phyloP scores from a whole-genome alignment of 2,113 vertebrate genomes.

The Centropus unirufus region DNA sequence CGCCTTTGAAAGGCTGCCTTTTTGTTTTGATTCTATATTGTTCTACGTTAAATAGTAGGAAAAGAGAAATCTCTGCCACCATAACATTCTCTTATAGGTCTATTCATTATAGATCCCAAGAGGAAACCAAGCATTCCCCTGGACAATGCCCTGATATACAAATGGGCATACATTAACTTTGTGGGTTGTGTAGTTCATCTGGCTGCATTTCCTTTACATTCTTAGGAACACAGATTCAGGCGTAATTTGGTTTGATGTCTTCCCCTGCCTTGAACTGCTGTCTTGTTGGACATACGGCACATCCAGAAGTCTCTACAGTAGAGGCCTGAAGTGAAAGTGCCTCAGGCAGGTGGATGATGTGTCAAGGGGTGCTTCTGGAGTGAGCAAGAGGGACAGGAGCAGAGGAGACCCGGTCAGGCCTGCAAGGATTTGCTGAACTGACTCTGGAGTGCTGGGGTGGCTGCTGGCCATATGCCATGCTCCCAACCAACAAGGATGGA shows the following conservation, averaged over 20 bases:
- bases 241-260: constrained; percentile 10
- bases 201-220: constrained; percentile 12
- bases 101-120: constrained; percentile 41
- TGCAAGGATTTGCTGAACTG: not conserved
- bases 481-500: not conserved
- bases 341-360: not conserved
- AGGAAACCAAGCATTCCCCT: constrained; percentile 10
- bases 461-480: not conserved
- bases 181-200: not conserved
- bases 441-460: not conserved
- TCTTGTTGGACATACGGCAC: not conserved
- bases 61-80: constrained; percentile 55
- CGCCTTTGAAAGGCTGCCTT: constrained; percentile 1
- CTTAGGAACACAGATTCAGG: not conserved
- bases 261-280: not conserved
- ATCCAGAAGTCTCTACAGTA: not conserved
- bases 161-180: constrained; percentile 27
- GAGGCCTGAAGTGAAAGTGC: not conserved
- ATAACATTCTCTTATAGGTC: constrained; percentile 34
- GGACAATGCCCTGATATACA: constrained; percentile 31
- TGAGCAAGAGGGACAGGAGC: not conserved
- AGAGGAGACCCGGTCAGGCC: not conserved
- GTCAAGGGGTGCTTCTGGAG: not conserved
- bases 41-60: constrained; percentile 67
- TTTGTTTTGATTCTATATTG: constrained; percentile 62